Base-by-base conservation (phyloP, 2,113 vertebrate species). In the Oncorhynchus mykiss region DNA sequence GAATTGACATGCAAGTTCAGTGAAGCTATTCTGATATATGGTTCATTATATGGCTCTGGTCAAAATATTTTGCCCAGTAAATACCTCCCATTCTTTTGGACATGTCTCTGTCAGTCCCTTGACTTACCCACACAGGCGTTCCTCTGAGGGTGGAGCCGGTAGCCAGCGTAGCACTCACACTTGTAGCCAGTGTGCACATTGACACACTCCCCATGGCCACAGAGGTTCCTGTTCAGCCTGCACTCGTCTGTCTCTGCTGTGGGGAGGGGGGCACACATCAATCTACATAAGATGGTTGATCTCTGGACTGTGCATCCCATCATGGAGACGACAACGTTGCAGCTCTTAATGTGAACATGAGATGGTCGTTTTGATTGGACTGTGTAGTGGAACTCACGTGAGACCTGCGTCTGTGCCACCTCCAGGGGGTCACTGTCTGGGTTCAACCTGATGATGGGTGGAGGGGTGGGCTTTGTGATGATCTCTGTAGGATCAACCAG, bases 81-180 rank as follows among this genome's bases (percentile, higher is more conserved):
- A 39, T 9, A 39, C 34, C 8, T 45, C 39, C 39, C 9, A 45
- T 45, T 45, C 9, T 11, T 11, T 45, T 45, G 39, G 39, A 45
- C 39, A 11, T 45, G 39, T 20, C 34, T 12, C 65, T 11, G 18
- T 45, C 29, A 9, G 24, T 27, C 66, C 8, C 65, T 9, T 39
- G 67, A 76, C 95, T 93, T 88, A 97, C 96, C 96, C 86, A 96
- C 92, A 84, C 96, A 97, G 90, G 94, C 92, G 89, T 93, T 95
- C 85, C 84, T 93, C 87, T 94, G 93, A 0, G 84, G 83, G 72
- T 96, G 94, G 70, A 91, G 90, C 74, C 87, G 92, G 85, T 96
- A 97, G 60, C 96, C 96, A 0, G 88, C 82, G 75, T 96, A 84
- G 86, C 96, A 97, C 77, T 93, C 92, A 80, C 96, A 97, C 72